These are phyloP conservation scores for Danaus chrysippus DNA, from an alignment of 2,888 invertebrate genomes.

Conservation along the genomic window DNA sequence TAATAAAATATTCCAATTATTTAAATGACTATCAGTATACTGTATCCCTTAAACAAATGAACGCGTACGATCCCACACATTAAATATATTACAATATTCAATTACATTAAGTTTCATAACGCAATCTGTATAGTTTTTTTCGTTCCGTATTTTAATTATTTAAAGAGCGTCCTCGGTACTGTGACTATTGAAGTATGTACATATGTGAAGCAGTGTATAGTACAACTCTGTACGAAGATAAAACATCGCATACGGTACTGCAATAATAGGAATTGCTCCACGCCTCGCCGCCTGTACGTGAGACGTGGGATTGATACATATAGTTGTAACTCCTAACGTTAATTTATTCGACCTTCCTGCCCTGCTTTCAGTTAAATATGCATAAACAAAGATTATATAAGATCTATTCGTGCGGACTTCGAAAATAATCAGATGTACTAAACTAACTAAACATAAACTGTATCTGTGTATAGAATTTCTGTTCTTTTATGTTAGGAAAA, in stretches of 20 bases:
- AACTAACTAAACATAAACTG: no score
- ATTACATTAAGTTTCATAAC: no score
- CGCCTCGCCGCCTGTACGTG: slow-evolving; percentile 21
- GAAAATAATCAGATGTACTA: no score
- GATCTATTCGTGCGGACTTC: neutral
- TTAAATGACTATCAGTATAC: no score
- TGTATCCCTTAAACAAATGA: no score
- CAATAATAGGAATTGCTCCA: slow-evolving; percentile 24
- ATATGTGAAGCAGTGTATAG: slow-evolving; percentile 4
- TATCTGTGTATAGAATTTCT: no score
- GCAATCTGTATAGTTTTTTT: no score
- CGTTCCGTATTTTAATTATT: neutral
- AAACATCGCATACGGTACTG: slow-evolving; percentile 12
- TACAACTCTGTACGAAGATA: slow-evolving; percentile 15
- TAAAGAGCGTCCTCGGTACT: neutral
- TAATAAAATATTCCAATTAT: no score
- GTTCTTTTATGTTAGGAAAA: no score
- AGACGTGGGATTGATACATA: slow-evolving; percentile 13
- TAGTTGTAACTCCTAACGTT: slow-evolving; percentile 14
- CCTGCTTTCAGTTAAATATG: slow-evolving; percentile 8
- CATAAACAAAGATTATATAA: neutral
- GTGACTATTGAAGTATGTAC: slow-evolving; percentile 1
- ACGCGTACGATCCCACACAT: no score
- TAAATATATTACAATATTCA: no score
- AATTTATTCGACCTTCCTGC: slow-evolving; percentile 13